Percentiles rank a stretch among this genome's conserved stretches.
These are phyloP conservation scores for Dicrostonyx torquatus DNA, from an alignment of 2,797 vertebrate species.

Conservation along the genomic window DNA sequence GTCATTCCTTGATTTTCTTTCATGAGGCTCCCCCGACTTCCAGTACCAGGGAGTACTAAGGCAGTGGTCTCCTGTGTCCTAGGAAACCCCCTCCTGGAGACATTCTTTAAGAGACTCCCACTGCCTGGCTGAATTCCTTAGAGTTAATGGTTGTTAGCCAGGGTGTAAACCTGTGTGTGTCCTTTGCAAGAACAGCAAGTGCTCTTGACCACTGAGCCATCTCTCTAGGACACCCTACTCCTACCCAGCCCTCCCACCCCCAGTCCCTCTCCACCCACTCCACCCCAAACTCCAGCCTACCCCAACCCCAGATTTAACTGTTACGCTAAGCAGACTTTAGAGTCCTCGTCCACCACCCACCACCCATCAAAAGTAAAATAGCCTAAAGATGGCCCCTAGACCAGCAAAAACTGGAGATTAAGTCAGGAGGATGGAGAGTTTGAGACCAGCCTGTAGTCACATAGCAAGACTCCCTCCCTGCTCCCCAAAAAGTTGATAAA, in stretches of 20 bases:
- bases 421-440: too few species aligned
- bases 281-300: too few species aligned
- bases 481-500: too few species aligned
- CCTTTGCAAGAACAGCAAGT: neutral
- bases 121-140: neutral
- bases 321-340: neutral
- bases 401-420: too few species aligned
- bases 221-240: neutral
- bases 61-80: neutral
- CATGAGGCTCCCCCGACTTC: neutral
- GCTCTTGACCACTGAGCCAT: neutral
- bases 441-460: too few species aligned
- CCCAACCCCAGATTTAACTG: neutral
- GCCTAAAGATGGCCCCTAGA: too few species aligned
- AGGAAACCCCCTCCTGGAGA: neutral
- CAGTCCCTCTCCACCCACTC: too few species aligned
- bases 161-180: neutral
- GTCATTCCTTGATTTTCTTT: neutral
- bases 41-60: neutral
- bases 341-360: too few species aligned
- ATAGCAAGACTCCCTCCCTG: too few species aligned
- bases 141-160: neutral
- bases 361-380: too few species aligned
- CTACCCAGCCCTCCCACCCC: too few species aligned
- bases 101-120: neutral